Evolutionary conservation across 2,888 invertebrate species (phyloP).

Genomic region (Steromphala cineraria): DNA sequence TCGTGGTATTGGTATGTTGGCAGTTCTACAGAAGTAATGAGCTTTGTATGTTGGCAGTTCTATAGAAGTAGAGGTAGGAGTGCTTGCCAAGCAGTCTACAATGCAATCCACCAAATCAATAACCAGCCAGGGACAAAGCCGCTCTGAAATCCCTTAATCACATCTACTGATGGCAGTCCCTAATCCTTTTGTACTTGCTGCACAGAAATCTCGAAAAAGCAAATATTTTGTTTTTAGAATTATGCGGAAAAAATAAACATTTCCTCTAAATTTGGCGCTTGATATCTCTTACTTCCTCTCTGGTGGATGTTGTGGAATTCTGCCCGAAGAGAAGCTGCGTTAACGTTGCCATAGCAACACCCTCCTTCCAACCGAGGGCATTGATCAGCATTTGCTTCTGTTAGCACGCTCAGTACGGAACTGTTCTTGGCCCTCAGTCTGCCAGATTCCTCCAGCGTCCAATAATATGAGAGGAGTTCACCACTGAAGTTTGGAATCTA

Average conservation of each 20-base stretch:
- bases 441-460: not conserved
- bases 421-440: not conserved
- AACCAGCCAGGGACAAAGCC: not conserved
- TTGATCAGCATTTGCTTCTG: conserved; percentile 8
- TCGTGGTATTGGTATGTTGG: no score
- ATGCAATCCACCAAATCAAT: no score
- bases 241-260: no score
- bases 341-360: conserved; percentile 6
- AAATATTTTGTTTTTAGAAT: no score
- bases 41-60: no score
- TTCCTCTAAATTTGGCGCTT: no score
- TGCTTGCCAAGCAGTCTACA: no score
- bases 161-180: not conserved
- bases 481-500: not conserved
- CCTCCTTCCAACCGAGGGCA: not conserved
- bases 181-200: no score
- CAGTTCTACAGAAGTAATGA: no score
- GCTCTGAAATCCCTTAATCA: not conserved
- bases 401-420: not conserved
- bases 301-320: not conserved
- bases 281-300: no score
- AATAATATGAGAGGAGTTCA: not conserved
- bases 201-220: no score
- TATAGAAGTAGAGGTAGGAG: no score
- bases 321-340: conserved; percentile 1